phyloP scores from a whole-genome alignment of 2,888 invertebrate genomes.

The Idaea aversata region DNA sequence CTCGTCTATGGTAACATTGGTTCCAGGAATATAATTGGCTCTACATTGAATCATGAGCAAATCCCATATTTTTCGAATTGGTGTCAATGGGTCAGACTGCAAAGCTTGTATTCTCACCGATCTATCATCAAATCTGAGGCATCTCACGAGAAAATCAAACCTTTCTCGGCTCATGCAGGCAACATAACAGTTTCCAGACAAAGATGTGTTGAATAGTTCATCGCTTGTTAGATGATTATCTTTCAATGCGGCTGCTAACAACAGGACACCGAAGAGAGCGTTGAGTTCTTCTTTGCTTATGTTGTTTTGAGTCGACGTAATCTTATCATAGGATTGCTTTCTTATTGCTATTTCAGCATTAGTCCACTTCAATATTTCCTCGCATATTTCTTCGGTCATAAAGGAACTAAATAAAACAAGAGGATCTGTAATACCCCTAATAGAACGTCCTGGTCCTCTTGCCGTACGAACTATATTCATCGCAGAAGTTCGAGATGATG shows the following conservation, averaged over 20 bases:
- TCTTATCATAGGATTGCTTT: no score
- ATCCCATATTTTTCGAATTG: conserved; percentile 21
- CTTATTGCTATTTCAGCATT: background rate
- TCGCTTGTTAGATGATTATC: conserved; percentile 30
- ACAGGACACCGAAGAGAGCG: conserved; percentile 29
- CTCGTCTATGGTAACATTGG: conserved; percentile 33
- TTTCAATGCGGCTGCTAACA: conserved; percentile 29
- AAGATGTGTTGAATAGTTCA: conserved; percentile 28
- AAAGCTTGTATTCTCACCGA: conserved; percentile 2
- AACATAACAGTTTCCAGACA: conserved; percentile 24
- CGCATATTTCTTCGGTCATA: conserved; percentile 5
- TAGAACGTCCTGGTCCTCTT: background rate
- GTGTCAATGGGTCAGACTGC: conserved; percentile 17
- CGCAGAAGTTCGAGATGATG: no score
- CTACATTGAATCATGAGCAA: conserved; percentile 17
- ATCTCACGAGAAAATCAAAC: conserved; percentile 27
- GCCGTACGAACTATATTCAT: no score
- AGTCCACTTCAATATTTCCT: conserved; percentile 6
- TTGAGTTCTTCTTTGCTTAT: conserved; percentile 20
- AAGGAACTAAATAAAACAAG: conserved; percentile 3
- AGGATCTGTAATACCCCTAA: conserved; percentile 2
- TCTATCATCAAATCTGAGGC: conserved; percentile 27
- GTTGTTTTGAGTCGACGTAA: no score
- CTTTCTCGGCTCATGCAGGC: conserved; percentile 25
- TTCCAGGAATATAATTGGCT: conserved; percentile 12